Evolutionary conservation across 2,797 vertebrate species (phyloP), one percentile per base, ranked within the genome.

Genomic region (Pipistrellus pipistrellus): DNA sequence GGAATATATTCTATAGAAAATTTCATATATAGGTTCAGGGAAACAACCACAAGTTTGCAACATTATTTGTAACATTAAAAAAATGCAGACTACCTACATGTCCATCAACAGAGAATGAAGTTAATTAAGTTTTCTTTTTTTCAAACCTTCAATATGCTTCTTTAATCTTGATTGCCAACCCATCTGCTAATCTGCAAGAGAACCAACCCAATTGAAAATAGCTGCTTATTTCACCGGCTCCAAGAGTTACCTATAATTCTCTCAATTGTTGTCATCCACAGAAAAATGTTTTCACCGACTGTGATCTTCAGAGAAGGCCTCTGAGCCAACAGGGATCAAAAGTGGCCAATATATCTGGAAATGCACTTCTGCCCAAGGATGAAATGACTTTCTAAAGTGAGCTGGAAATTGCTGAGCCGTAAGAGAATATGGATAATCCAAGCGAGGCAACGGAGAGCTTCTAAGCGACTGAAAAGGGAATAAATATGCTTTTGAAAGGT

Each of bases 401-500:
- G 80, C 71, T 89, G 64, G 46, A 90, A 96, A 91, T 66, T 83
- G 27, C 88, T 68, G 80, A 86, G 64, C 78, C 38, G 23, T 93
- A 95, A 95, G 59, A 93, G 88, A 88, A 90, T 85, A 72, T 44
- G 27, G 69, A 35, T 92, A 95, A 95, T 44, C 69, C 85, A 88
- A 88, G 83, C 8, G 53, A 96, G 77, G 53, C 46, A 90, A 92
- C 86, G 83, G 27, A 64, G 85, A 80, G 53, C 32, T 88, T 93
- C 71, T 82, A 85, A 92, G 6, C 32, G 92, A 64, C 57, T 71
- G 64, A 92, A 75, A 93, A 83, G 15, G 27, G 14, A 66, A 69
- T 84, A 69, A 66, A 69, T 84, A 69, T 59, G 80, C 76, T 89
- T 93, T 93, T 85, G 57, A 93, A 94, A 95, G 25, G 2, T 35